Evolutionary conservation across 2,113 vertebrate genomes (phyloP), one percentile per base, ranked within the genome.

Genomic region (Eretmochelys imbricata): DNA sequence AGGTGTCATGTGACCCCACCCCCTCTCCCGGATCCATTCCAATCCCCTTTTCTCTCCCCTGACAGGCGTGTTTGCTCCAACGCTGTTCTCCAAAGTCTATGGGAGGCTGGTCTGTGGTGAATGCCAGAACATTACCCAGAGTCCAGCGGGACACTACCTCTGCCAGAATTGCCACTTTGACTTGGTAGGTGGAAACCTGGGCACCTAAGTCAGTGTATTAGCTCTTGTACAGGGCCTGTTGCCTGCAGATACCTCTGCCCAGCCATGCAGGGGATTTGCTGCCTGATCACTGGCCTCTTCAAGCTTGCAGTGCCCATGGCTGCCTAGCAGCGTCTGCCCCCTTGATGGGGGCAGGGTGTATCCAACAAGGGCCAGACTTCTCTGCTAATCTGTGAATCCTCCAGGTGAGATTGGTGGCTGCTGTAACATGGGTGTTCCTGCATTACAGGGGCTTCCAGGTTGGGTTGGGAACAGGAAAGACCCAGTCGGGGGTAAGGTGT

Each of bases 1-100:
- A 22, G 17, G 8, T 17, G 17, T 17, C 8, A 9, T 38, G 17
- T 38, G 65, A 42, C 42, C 42, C 42, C 42, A 5, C 42, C 65
- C 35, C 35, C 48, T 8, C 48, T 29, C 17, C 2, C 65, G 17
- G 8, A 8, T 38, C 46, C 16, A 5, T 49, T 25, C 25, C 17
- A 62, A 35, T 25, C n/a, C 29, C 19, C 10, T n/a, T 38, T 12
- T n/a, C 53, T 46, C 27, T 50, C 9, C 84, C 65, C 29, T 14
- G 0, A 0, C 72, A 99, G 99, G 99, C 16, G 99, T 99, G 51
- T 99, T 99, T 86, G 99, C 99, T 29, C 99, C 99, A 0, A 99
- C 99, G 0, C 98, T 99, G 38, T 99, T 99, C 98, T 99, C 99
- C 76, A 99, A 99, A 97, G 98, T 98, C 6, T 99, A 99, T 0